Percentiles rank a stretch among this genome's conserved stretches.
phyloP scores from a whole-genome alignment of 2,888 invertebrate genomes.

The Chrysodeixis includens region DNA sequence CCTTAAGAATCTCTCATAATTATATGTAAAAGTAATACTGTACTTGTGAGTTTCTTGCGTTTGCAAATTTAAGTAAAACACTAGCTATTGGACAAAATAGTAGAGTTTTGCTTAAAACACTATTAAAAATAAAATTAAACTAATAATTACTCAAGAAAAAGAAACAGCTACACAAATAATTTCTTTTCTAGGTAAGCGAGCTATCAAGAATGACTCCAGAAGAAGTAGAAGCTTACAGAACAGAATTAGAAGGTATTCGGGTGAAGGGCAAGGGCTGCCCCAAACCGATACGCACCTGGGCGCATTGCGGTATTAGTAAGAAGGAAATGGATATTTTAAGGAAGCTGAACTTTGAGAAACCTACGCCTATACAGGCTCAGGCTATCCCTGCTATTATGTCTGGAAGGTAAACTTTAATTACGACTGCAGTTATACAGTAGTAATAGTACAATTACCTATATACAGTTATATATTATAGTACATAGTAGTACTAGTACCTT shows the following conservation, averaged over 20 bases:
- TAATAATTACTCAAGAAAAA: too few relatives aligned
- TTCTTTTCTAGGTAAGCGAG: conserved; percentile 94
- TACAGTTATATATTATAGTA: too few relatives aligned
- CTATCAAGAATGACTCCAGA: conserved; percentile 96
- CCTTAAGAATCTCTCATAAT: too few relatives aligned
- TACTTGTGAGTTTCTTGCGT: too few relatives aligned
- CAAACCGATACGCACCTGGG: conserved; percentile 98
- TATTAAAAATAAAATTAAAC: too few relatives aligned
- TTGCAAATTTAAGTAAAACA: too few relatives aligned
- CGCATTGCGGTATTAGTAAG: conserved; percentile 99
- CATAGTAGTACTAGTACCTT: too few relatives aligned
- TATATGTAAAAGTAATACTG: too few relatives aligned
- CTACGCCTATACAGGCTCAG: conserved; percentile 99
- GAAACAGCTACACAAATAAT: background rate
- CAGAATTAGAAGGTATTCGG: conserved; percentile 97
- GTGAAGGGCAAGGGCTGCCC: conserved; percentile 99
- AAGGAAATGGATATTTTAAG: conserved; percentile 98
- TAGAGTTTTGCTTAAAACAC: too few relatives aligned
- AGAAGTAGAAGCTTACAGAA: conserved; percentile 95
- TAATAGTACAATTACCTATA: background rate
- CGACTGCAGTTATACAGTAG: too few relatives aligned
- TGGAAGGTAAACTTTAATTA: conserved; percentile 93
- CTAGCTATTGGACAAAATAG: too few relatives aligned
- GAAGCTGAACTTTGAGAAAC: conserved; percentile 97
- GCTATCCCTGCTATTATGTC: conserved; percentile 99